phyloP scores from a whole-genome alignment of 2,797 vertebrate genomes.

The Sebastes matsubarae region DNA sequence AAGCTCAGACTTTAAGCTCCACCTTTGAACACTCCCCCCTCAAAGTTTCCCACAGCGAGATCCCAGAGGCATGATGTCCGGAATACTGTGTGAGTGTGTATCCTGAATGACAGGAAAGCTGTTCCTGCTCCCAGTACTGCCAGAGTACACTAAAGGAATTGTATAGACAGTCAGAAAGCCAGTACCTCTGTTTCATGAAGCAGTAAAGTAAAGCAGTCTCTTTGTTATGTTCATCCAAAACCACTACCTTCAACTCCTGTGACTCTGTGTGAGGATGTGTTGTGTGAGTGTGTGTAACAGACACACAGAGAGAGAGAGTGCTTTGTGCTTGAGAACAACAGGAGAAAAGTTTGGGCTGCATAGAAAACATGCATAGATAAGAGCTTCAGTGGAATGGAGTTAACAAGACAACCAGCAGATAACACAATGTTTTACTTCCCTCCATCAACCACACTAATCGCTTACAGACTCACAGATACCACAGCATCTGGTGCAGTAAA shows the following conservation, averaged over 20 bases:
- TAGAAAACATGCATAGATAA: conserved; percentile 85
- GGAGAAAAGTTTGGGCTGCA: conserved; percentile 72
- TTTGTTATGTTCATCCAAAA: conserved; percentile 3
- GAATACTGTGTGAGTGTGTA: conserved; percentile 70
- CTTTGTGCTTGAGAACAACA: conserved; percentile 72
- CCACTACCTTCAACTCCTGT: conserved; percentile 22
- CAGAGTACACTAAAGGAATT: conserved; percentile 53
- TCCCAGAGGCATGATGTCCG: conserved; percentile 72
- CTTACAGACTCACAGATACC: conserved; percentile 8
- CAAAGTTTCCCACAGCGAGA: conserved; percentile 71
- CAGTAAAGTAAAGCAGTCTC: not conserved
- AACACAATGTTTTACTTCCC: not conserved
- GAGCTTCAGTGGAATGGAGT: conserved; percentile 55
- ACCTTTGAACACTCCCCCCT: conserved; percentile 66
- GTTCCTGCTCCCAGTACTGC: conserved; percentile 58
- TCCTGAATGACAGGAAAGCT: conserved; percentile 80
- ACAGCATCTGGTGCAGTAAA: not conserved
- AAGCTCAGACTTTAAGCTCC: conserved; percentile 49
- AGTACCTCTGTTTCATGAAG: conserved; percentile 13
- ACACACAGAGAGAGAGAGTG: conserved; percentile 6
- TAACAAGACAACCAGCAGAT: conserved; percentile 3
- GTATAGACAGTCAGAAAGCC: conserved; percentile 17
- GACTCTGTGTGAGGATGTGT: not conserved
- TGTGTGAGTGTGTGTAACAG: not conserved
- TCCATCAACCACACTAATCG: not conserved